These are phyloP conservation scores for Pseudoatta argentina DNA, from an alignment of 1,140 invertebrate species.

Conservation along the genomic window DNA sequence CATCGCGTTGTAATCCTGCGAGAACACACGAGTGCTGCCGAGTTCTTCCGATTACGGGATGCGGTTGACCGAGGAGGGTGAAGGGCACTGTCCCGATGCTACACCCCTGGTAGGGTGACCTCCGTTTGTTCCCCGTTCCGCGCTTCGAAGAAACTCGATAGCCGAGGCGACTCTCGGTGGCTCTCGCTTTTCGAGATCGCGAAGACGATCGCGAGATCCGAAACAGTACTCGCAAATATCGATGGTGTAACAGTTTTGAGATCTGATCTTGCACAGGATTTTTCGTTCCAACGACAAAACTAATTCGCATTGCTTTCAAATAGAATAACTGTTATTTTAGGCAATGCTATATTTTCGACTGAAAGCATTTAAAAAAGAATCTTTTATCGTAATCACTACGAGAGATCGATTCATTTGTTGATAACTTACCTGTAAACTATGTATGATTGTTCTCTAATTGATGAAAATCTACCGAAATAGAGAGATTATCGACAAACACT, in stretches of 20 bases:
- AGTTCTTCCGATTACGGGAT: conserved; percentile 68
- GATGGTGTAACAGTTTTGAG: not conserved
- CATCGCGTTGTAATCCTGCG: conserved; percentile 50
- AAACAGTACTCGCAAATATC: not conserved
- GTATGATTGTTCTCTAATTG: not conserved
- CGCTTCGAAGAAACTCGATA: conserved; percentile 65
- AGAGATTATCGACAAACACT: not conserved
- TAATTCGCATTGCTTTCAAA: not conserved
- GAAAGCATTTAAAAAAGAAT: not conserved
- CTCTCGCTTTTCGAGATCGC: conserved; percentile 49
- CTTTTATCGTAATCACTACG: not conserved
- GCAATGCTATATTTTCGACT: too few species aligned
- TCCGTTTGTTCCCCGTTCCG: conserved; percentile 66
- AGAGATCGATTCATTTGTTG: not conserved
- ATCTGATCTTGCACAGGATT: not conserved
- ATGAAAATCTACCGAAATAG: not conserved
- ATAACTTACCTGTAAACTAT: not conserved
- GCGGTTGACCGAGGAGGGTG: conserved; percentile 60
- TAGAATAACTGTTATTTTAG: not conserved
- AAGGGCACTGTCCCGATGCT: conserved; percentile 64
- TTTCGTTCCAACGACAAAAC: not conserved
- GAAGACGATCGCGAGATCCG: conserved; percentile 23
- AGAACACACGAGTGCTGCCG: conserved; percentile 65
- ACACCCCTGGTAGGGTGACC: conserved; percentile 69
- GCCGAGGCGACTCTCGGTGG: conserved; percentile 25